Conservation (phyloP, 53 echinoderm and acorn worm genomes). For the Antedon mediterranea region DNA sequence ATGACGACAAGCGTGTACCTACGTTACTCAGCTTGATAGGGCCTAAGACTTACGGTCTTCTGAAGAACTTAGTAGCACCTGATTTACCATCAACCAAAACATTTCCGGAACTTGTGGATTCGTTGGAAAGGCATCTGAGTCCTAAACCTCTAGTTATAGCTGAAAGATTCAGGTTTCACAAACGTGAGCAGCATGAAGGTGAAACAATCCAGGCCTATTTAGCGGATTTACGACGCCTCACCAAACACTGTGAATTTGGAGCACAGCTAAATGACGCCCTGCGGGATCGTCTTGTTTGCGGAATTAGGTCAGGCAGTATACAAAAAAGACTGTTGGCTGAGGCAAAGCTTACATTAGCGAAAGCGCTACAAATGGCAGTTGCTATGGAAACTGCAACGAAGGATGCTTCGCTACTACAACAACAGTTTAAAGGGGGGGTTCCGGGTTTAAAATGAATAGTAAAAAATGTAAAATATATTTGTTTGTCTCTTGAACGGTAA, state of each 20-base stretch:
- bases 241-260: conserved; percentile 36
- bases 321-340: conserved; percentile 35
- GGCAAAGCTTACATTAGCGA: conserved; percentile 26
- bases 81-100: conserved; percentile 22
- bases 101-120: conserved; percentile 23
- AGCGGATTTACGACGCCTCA: conserved; percentile 22
- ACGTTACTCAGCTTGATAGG: conserved; percentile 23
- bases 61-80: conserved; percentile 29
- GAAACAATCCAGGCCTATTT: conserved; percentile 31
- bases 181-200: conserved; percentile 28
- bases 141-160: conserved; percentile 46
- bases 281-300: conserved; percentile 35
- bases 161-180: conserved; percentile 42
- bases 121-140: conserved; percentile 17
- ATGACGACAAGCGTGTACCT: conserved; percentile 7
- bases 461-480: too few relatives aligned
- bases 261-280: conserved; percentile 35
- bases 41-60: conserved; percentile 21
- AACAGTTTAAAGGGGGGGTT: too few relatives aligned
- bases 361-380: conserved; percentile 17
- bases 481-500: too few relatives aligned
- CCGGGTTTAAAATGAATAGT: too few relatives aligned
- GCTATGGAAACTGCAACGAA: too few relatives aligned
- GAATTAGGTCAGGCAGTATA: conserved; percentile 19
- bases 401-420: too few relatives aligned